Percentiles rank a stretch among this genome's conserved stretches.
Conservation (phyloP, 2,888 invertebrate genomes). For the Noctua janthina region DNA sequence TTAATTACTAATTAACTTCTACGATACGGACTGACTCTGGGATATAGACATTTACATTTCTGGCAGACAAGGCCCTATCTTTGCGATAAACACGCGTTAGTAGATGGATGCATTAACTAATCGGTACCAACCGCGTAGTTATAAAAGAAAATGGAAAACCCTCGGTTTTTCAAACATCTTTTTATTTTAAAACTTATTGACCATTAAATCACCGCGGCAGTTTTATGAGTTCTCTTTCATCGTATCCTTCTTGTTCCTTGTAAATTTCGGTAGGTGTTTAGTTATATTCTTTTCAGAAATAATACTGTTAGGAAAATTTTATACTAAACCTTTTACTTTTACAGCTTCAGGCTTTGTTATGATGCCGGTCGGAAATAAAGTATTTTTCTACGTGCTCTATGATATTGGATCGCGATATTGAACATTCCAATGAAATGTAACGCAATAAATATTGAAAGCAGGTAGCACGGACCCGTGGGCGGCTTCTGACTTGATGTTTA, state of each 20-base stretch:
- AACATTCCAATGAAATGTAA: constrained; percentile 74
- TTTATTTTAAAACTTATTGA: constrained; percentile 32
- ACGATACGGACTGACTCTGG: constrained; percentile 45
- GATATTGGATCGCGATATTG: constrained; percentile 77
- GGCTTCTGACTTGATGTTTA: constrained; percentile 72
- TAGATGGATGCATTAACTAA: constrained; percentile 38
- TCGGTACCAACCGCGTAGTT: constrained; percentile 3
- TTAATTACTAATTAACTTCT: constrained; percentile 64
- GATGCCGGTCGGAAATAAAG: constrained; percentile 66
- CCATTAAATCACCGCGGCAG: constrained; percentile 40
- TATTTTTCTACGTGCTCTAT: constrained; percentile 74
- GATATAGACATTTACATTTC: constrained; percentile 57
- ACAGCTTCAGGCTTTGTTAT: constrained; percentile 27
- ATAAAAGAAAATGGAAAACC: constrained; percentile 4
- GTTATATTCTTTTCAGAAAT: constrained; percentile 8
- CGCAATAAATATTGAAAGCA: constrained; percentile 71
- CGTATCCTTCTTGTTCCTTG: constrained; percentile 30
- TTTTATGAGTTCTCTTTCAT: constrained; percentile 45
- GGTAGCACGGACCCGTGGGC: constrained; percentile 66
- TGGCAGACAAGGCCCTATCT: constrained; percentile 23
- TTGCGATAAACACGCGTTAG: constrained; percentile 38
- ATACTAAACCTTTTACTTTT: constrained; percentile 19
- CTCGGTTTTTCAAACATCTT: constrained; percentile 19
- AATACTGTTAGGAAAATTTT: neutral
- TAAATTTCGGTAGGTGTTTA: constrained; percentile 17